Evolutionary conservation across 2,888 invertebrate species (phyloP), one percentile per base, ranked within the genome.

Genomic region (Limnephilus lunatus): DNA sequence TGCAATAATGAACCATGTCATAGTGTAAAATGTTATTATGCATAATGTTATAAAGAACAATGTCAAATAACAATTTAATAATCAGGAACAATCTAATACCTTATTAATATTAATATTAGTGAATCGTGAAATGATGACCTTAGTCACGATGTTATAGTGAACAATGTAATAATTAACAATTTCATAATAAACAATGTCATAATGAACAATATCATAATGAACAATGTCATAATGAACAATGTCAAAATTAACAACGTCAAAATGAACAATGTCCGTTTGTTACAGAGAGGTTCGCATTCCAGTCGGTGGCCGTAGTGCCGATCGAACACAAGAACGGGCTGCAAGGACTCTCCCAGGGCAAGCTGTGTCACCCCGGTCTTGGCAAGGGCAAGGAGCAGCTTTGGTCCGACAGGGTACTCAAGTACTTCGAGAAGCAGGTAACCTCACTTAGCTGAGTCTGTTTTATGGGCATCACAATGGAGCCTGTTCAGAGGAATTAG

Each of bases 281-380:
- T 94, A 48, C 94, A 97, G 97, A 96, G 53, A 94, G 95, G 0
- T 96, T 94, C 93, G 95, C 97, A 19, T 97, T 96, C 94, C 96
- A 97, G 94, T 95, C 97, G 0, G 97, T 97, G 7, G 97, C 97
- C 0, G 95, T 97, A 3, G 97, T 97, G 0, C 96, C 95, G 0
- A 95, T 94, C 25, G 95, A 94, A 44, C 96, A 96, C 94, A 95
- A 94, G 0, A 95, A 95, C 19, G 96, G 96, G 0, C 94, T 97
- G 3, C 95, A 95, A 1, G 96, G 95, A 19, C 95, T 97, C 0
- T 95, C 95, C 30, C 96, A 96, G 0, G 96, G 95, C 9, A 96
- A 96, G 30, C 96, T 97, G 94, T 97, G 97, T 94, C 97, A 97
- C 95, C 97, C 97, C 0, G 97, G 97, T 0, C 95, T 97, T 85